Conservation (phyloP, 2,888 invertebrate species). For the Drosophila neotestacea region DNA sequence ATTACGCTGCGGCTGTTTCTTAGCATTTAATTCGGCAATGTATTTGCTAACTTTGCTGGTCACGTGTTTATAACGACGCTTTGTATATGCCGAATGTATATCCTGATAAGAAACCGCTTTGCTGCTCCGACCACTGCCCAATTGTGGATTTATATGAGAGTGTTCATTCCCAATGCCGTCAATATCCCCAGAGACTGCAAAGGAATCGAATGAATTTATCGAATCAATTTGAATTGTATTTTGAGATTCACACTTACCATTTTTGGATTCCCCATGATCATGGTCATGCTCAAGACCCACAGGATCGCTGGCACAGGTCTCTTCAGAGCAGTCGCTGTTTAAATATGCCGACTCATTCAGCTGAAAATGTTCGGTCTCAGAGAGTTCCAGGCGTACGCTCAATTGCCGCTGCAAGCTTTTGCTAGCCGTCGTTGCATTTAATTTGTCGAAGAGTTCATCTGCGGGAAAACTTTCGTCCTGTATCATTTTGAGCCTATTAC, state of each 20-base stretch:
- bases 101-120: constrained; percentile 79
- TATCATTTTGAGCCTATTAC: constrained; percentile 69
- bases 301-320: constrained; percentile 77
- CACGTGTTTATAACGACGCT: constrained; percentile 81
- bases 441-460: constrained; percentile 68
- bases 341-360: constrained; percentile 55
- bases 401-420: constrained; percentile 32
- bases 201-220: background rate
- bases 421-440: constrained; percentile 43
- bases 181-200: constrained; percentile 22
- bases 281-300: constrained; percentile 46
- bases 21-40: constrained; percentile 78
- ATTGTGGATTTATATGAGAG: constrained; percentile 14
- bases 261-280: constrained; percentile 13
- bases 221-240: background rate
- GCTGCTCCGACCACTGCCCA: constrained; percentile 42
- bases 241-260: constrained; percentile 13
- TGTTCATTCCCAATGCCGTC: constrained; percentile 10
- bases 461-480: constrained; percentile 83
- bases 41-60: constrained; percentile 83
- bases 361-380: constrained; percentile 35
- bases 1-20: constrained; percentile 64
- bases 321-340: constrained; percentile 61
- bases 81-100: constrained; percentile 82
- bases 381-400: constrained; percentile 11